Evolutionary conservation across 2,113 vertebrate genomes (phyloP), one percentile per base, ranked within the genome.

Genomic region (Entomyzon cyanotis): DNA sequence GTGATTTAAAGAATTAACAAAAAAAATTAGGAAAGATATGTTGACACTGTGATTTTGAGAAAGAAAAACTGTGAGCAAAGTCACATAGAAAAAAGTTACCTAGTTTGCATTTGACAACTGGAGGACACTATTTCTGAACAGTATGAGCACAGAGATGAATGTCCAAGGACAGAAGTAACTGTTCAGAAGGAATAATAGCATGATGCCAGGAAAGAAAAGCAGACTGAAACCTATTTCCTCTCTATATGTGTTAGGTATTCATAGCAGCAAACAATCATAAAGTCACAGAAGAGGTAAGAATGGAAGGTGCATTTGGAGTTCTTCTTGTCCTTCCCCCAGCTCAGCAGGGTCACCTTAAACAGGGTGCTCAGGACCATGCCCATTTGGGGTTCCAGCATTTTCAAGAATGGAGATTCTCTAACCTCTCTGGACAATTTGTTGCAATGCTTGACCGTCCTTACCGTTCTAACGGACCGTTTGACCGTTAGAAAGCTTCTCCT

Each of bases 321-420:
- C 5, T 5, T 67, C 14, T 49, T 33, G 9, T 53, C 8, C 5
- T 55, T 2, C 2, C 0, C 2, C 3, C 12, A 28, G 1, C 3
- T 59, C 23, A 50, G 20, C 9, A 67, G 12, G 10, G 21, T 55
- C 6, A 19, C 3, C 7, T 70, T 53, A 30, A 65, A 14, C 5
- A 58, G 11, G 9, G 19, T 81, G 5, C 11, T 67, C 55, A 74
- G 8, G 55, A 24, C 7, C 6, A 6, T 17, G 6, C 5, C 27
- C 11, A 9, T 70, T 46, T 78, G 9, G 18, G 8, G 74, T 55
- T 39, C 2, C 2, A 62, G 5, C 2, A 33, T 62, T 42, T 75
- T 87, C 35, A 39, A 31, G 5, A n/a, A 37, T 20, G 10, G 19
- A 53, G 5, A 44, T 46, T n/a, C 13, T 46, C 20, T 37, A 62